Percentiles rank a stretch among this genome's conserved stretches.
Conservation (phyloP, 2,888 invertebrate species). For the Ptychoptera albimana region DNA sequence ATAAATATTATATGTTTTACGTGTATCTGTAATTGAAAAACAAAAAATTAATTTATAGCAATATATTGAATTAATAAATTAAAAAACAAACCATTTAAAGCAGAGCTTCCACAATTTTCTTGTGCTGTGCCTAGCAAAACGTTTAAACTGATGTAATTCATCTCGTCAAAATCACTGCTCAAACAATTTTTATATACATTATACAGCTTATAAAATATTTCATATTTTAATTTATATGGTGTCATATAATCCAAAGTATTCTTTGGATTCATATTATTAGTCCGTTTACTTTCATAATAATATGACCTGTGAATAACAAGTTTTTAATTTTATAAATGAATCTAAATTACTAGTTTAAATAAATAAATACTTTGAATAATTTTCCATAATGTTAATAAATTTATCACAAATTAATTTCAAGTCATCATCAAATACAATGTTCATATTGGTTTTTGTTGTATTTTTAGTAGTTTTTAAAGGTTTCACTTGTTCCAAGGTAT, state of each 20-base stretch:
- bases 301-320: too few species aligned
- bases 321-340: too few species aligned
- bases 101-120: slow-evolving; percentile 17
- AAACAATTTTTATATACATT: slow-evolving; percentile 20
- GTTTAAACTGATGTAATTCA: slow-evolving; percentile 20
- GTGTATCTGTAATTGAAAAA: slow-evolving; percentile 3
- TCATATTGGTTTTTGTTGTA: slow-evolving; percentile 15
- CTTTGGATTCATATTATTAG: not conserved
- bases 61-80: too few species aligned
- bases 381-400: slow-evolving; percentile 22
- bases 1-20: slow-evolving; percentile 52
- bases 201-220: slow-evolving; percentile 22
- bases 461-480: slow-evolving; percentile 11
- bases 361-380: slow-evolving; percentile 16
- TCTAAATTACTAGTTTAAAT: too few species aligned
- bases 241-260: slow-evolving; percentile 14
- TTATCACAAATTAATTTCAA: slow-evolving; percentile 18
- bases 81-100: not conserved
- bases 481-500: slow-evolving; percentile 34
- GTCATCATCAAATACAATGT: slow-evolving; percentile 8
- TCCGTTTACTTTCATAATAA: slow-evolving; percentile 16
- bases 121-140: slow-evolving; percentile 24
- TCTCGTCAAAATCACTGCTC: slow-evolving; percentile 19
- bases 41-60: not conserved
- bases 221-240: slow-evolving; percentile 20